Evolutionary conservation across 1,140 invertebrate species (phyloP).

Genomic region (Ephestia elutella): DNA sequence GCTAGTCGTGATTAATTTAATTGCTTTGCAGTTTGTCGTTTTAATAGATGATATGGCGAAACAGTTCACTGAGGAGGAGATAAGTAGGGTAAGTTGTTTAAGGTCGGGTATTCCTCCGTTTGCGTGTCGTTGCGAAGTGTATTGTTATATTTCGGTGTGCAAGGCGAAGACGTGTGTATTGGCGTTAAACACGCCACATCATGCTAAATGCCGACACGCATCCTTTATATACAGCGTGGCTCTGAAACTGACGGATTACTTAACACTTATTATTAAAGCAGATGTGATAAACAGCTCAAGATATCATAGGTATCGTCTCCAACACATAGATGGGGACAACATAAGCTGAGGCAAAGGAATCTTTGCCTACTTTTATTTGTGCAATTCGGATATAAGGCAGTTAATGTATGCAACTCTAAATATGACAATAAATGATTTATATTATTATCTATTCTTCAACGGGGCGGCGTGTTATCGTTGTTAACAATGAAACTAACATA

Average conservation of each 20-base stretch:
- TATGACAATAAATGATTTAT: no score
- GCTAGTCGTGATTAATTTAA: conserved; percentile 24
- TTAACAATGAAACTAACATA: no score
- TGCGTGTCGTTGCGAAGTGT: neutral
- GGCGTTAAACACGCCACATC: neutral
- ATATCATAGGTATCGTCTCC: no score
- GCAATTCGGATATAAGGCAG: no score
- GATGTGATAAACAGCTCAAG: neutral
- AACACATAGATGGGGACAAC: no score
- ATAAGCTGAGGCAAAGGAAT: no score
- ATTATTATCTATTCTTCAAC: no score
- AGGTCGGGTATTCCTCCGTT: neutral
- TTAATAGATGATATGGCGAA: conserved; percentile 24
- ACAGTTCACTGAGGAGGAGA: conserved; percentile 59
- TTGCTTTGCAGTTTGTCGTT: conserved; percentile 16
- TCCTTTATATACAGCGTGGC: neutral
- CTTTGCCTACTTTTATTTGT: no score
- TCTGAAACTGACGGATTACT: neutral
- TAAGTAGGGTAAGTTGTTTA: conserved; percentile 50
- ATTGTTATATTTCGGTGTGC: neutral
- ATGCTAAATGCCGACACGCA: neutral
- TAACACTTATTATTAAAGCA: neutral
- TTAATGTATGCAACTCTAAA: no score
- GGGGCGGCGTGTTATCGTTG: no score
- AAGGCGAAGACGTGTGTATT: conserved; percentile 1